Percentiles rank a stretch among this genome's conserved stretches.
Evolutionary conservation across 2,888 invertebrate genomes (phyloP).

Genomic region (Acholoe squamosa): DNA sequence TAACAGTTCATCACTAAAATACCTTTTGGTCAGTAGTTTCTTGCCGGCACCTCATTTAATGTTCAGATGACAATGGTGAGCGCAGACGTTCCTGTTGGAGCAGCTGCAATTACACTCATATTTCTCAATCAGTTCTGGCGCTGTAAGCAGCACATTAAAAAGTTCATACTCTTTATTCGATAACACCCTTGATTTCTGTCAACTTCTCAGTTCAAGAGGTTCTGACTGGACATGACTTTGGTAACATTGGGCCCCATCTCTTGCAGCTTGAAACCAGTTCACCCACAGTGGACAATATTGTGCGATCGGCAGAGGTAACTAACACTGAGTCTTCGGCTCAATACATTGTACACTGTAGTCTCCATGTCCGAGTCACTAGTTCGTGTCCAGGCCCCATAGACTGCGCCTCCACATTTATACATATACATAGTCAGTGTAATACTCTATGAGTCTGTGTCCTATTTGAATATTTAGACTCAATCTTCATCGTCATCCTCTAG

Average conservation of each 20-base stretch:
- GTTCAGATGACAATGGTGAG: not conserved
- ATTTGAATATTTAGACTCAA: conserved; percentile 34
- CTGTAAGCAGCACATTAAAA: too few relatives aligned
- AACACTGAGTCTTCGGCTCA: conserved; percentile 28
- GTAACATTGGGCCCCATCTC: conserved; percentile 56
- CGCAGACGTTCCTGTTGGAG: not conserved
- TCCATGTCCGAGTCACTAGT: conserved; percentile 48
- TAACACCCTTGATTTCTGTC: not conserved
- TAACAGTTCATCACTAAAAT: not conserved
- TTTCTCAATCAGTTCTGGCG: too few relatives aligned
- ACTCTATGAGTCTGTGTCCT: conserved; percentile 46
- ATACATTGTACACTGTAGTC: conserved; percentile 54
- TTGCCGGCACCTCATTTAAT: not conserved
- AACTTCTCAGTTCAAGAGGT: conserved; percentile 37
- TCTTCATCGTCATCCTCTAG: not conserved
- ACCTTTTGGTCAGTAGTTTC: not conserved
- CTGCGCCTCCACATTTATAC: conserved; percentile 9
- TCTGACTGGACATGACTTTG: conserved; percentile 48
- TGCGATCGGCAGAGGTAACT: conserved; percentile 61
- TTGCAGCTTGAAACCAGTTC: conserved; percentile 61
- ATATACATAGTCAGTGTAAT: conserved; percentile 28
- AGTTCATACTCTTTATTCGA: not conserved
- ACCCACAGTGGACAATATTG: conserved; percentile 57
- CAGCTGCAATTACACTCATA: not conserved
- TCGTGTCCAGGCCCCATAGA: conserved; percentile 56